Percentiles rank a stretch among this genome's conserved stretches.
These are phyloP conservation scores for Mesaphorura yosii DNA, from an alignment of 1,140 invertebrate genomes.

Conservation along the genomic window DNA sequence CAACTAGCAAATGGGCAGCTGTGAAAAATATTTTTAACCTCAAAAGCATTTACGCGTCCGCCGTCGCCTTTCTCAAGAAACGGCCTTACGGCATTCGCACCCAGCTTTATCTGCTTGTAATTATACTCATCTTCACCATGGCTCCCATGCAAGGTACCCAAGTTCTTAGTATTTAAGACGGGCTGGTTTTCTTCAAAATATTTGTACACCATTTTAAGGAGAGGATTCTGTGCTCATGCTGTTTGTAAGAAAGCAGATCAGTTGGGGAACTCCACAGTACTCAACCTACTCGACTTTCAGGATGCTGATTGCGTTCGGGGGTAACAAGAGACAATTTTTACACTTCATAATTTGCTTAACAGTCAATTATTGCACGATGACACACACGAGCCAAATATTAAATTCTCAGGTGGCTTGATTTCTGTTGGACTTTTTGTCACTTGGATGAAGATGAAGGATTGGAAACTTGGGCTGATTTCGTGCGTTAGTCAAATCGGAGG, in stretches of 20 bases:
- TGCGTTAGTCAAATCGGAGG: constrained; percentile 68
- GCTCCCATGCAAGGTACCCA: constrained; percentile 30
- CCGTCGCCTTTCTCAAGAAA: constrained; percentile 23
- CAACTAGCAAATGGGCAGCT: background rate
- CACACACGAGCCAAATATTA: too few species aligned
- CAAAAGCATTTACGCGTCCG: constrained; percentile 19
- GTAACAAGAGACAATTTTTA: constrained; percentile 16
- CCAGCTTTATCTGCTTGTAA: constrained; percentile 18
- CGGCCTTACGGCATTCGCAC: constrained; percentile 7
- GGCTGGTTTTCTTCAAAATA: background rate
- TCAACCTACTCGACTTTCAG: constrained; percentile 19
- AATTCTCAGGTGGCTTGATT: constrained; percentile 21
- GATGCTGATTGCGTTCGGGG: constrained; percentile 23
- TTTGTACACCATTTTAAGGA: constrained; percentile 8
- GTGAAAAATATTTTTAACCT: constrained; percentile 22
- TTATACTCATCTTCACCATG: constrained; percentile 27
- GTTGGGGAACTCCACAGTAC: constrained; percentile 17
- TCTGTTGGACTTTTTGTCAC: constrained; percentile 16
- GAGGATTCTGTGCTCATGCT: constrained; percentile 9
- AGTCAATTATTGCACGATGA: constrained; percentile 50
- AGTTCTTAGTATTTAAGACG: background rate
- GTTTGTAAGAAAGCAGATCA: constrained; percentile 17
- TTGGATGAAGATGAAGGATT: constrained; percentile 40
- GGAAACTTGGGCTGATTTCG: constrained; percentile 63
- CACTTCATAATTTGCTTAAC: constrained; percentile 10